Percentiles rank a stretch among this genome's conserved stretches.
Conservation (phyloP, 1,140 invertebrate species). For the Thaumatotibia leucotreta region DNA sequence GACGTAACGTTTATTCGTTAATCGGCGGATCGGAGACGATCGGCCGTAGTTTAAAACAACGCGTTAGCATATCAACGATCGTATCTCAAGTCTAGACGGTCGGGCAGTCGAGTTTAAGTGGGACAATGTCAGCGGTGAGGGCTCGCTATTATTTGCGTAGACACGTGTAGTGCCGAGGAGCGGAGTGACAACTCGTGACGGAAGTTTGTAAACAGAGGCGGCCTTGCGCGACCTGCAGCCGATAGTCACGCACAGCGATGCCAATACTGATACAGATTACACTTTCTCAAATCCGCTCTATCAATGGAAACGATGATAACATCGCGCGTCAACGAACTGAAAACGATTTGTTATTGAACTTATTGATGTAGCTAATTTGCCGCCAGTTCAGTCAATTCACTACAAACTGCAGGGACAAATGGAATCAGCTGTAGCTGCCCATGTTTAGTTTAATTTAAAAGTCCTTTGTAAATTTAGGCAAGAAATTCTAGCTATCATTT, state of each 20-base stretch:
- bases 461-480: too few species aligned
- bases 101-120: constrained; percentile 45
- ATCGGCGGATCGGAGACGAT: constrained; percentile 4
- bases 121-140: constrained; percentile 70
- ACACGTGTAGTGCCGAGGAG: constrained; percentile 51
- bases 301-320: constrained; percentile 44
- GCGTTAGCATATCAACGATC: constrained; percentile 47
- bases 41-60: constrained; percentile 19
- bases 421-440: too few species aligned
- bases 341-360: constrained; percentile 4
- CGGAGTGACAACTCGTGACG: constrained; percentile 60
- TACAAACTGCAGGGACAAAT: too few species aligned
- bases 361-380: neutral
- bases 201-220: constrained; percentile 72
- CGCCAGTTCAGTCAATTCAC: neutral
- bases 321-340: constrained; percentile 12
- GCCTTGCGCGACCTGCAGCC: constrained; percentile 51
- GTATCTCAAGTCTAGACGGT: constrained; percentile 62
- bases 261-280: constrained; percentile 31
- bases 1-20: constrained; percentile 11
- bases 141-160: constrained; percentile 70
- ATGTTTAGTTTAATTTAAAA: too few species aligned
- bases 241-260: constrained; percentile 52
- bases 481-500: too few species aligned
- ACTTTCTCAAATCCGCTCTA: constrained; percentile 36